Conservation (phyloP, 2,888 invertebrate genomes). For the Troides helena region DNA sequence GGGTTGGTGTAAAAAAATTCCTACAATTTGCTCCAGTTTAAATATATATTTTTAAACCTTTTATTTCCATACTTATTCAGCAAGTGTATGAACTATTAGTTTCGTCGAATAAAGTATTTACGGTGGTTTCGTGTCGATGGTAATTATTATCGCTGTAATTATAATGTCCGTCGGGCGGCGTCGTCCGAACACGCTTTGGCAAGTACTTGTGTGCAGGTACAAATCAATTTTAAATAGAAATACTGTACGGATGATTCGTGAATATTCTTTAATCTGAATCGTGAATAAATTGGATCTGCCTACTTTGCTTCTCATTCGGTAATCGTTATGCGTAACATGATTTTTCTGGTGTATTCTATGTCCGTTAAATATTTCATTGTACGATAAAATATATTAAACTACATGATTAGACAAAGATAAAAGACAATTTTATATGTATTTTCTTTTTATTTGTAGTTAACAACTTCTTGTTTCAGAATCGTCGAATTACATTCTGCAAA, state of each 20-base stretch:
- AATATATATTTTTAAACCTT: background rate
- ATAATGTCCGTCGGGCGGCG: conserved; percentile 19
- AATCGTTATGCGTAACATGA: too few species aligned
- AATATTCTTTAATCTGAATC: conserved; percentile 24
- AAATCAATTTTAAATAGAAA: conserved; percentile 26
- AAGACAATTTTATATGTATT: too few species aligned
- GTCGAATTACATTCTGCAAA: too few species aligned
- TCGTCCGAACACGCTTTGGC: conserved; percentile 3
- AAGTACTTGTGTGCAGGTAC: conserved; percentile 5
- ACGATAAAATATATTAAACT: too few species aligned
- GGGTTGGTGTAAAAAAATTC: too few species aligned
- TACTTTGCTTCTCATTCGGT: too few species aligned
- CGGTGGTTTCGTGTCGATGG: conserved; percentile 26
- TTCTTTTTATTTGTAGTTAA: too few species aligned
- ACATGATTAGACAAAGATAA: too few species aligned
- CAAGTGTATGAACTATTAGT: conserved; percentile 9
- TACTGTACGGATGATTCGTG: conserved; percentile 8
- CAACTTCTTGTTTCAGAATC: too few species aligned
- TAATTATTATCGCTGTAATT: conserved; percentile 29
- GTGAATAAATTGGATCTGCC: conserved; percentile 21
- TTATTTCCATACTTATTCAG: conserved; percentile 3
- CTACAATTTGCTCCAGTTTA: background rate
- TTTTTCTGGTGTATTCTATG: too few species aligned
- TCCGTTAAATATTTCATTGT: too few species aligned
- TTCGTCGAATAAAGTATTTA: conserved; percentile 7